Evolutionary conservation across 2,113 vertebrate genomes (phyloP).

Genomic region (Macquaria australasica): DNA sequence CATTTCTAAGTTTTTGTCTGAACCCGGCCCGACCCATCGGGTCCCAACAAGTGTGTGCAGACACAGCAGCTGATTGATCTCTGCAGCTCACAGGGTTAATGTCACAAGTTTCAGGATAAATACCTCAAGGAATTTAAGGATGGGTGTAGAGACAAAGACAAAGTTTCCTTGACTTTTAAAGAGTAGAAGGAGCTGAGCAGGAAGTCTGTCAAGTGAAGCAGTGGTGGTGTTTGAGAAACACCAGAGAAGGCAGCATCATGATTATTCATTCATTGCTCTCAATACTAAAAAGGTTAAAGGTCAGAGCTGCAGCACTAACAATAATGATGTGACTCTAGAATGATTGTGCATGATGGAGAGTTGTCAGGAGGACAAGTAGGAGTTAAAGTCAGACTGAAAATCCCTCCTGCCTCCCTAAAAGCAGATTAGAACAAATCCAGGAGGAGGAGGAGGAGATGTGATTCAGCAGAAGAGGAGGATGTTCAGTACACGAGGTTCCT

Average conservation of each 20-base stretch:
- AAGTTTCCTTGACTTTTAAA: not conserved
- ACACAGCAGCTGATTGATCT: not conserved
- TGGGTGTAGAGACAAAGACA: not conserved
- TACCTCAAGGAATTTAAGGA: not conserved
- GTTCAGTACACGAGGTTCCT: not conserved
- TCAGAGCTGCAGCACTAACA: not conserved
- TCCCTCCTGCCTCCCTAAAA: not conserved
- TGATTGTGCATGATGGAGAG: constrained; percentile 1
- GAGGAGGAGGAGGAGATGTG: constrained; percentile 21
- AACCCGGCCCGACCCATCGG: too few relatives aligned
- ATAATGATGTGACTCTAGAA: not conserved
- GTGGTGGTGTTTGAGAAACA: too few relatives aligned
- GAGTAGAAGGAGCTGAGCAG: not conserved
- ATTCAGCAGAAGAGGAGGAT: constrained; percentile 27
- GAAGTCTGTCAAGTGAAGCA: not conserved
- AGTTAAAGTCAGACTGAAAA: not conserved
- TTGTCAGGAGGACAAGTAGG: not conserved
- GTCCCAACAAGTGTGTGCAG: not conserved
- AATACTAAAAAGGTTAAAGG: not conserved
- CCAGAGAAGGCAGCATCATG: not conserved
- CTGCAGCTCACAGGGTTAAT: not conserved
- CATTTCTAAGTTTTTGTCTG: too few relatives aligned
- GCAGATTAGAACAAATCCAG: constrained; percentile 33
- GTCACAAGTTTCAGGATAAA: not conserved
- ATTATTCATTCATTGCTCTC: not conserved